Conservation (phyloP, 1,140 invertebrate genomes). For the Neotoxoptera formosana region DNA sequence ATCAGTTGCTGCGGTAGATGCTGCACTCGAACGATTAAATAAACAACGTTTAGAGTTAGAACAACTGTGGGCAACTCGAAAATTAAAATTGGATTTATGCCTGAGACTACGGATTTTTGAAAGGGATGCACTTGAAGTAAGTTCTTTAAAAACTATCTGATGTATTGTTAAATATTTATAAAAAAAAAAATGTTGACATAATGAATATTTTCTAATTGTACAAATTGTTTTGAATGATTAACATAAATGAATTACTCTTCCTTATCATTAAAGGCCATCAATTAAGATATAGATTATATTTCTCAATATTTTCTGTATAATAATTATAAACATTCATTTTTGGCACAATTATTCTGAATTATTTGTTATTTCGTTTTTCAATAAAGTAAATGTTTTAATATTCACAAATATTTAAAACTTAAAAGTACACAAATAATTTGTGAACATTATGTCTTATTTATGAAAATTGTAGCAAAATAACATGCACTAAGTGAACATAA, state of each 20-base stretch:
- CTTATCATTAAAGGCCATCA: background rate
- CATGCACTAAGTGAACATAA: background rate
- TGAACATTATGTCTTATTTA: background rate
- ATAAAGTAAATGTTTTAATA: background rate
- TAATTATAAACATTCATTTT: background rate
- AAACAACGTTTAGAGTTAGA: constrained; percentile 89
- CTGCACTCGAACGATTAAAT: constrained; percentile 83
- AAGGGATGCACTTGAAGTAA: constrained; percentile 57
- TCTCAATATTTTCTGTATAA: background rate
- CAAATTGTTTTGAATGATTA: background rate
- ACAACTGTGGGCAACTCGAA: constrained; percentile 89
- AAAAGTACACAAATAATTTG: background rate
- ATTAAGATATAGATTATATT: background rate
- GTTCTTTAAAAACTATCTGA: background rate
- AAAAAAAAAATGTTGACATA: background rate
- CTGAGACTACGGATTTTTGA: constrained; percentile 75
- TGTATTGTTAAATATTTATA: background rate
- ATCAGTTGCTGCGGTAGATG: constrained; percentile 82
- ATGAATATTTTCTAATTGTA: background rate
- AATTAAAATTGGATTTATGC: constrained; percentile 88
- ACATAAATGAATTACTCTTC: background rate
- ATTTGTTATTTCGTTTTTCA: background rate
- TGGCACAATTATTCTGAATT: background rate
- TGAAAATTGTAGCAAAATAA: background rate
- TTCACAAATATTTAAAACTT: background rate